phyloP scores from a whole-genome alignment of 2,113 vertebrate genomes.

The Pygoscelis adeliae region DNA sequence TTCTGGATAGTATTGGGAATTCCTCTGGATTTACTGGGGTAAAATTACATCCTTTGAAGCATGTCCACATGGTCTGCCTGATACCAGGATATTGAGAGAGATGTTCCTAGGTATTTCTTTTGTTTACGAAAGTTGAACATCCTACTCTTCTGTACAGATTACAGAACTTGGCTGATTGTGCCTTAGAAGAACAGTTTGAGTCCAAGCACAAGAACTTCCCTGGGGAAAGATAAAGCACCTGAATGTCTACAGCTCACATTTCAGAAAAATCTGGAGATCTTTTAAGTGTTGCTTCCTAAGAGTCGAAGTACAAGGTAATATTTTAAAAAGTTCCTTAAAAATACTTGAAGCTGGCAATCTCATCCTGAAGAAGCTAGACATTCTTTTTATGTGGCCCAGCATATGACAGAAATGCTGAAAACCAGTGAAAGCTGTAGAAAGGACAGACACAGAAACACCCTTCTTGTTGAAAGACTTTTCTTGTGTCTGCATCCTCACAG shows the following conservation, averaged over 20 bases:
- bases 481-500: background rate
- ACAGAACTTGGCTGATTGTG: background rate
- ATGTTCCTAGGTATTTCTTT: background rate
- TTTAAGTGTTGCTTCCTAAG: background rate
- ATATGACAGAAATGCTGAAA: background rate
- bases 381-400: background rate
- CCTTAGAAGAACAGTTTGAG: background rate
- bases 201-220: background rate
- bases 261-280: constrained; percentile 5
- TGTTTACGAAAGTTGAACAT: background rate
- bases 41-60: background rate
- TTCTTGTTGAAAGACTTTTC: background rate
- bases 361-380: background rate
- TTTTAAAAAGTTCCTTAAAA: background rate
- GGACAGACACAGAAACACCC: background rate
- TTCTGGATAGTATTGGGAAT: constrained; percentile 1
- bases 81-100: background rate
- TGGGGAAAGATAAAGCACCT: background rate
- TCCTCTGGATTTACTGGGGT: background rate
- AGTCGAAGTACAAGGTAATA: background rate
- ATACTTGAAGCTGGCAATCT: background rate
- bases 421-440: background rate
- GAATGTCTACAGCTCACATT: background rate
- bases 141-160: background rate
- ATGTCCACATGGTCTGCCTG: background rate